phyloP scores from a whole-genome alignment of 37 sponge, comb jelly and placozoan species.

The Aplysina aerophoba region DNA sequence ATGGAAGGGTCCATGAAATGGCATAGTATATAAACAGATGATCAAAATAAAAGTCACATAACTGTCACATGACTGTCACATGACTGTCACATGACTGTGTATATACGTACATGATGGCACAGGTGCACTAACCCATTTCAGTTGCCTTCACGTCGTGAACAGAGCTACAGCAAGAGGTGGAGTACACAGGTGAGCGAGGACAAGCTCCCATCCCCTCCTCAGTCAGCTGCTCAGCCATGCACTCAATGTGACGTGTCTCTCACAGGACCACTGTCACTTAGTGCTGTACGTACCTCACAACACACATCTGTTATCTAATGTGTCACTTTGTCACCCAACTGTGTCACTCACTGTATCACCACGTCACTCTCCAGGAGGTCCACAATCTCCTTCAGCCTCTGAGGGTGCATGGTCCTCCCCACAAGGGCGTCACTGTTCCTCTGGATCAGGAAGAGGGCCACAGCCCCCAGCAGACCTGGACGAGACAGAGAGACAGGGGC shows the following conservation, averaged over 20 bases:
- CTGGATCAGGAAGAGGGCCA: slow-evolving; percentile 93
- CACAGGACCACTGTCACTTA: no score
- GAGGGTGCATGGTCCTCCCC: slow-evolving; percentile 86
- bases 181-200: background rate
- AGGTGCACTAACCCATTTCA: slow-evolving; percentile 74
- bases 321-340: background rate
- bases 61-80: no score
- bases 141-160: slow-evolving; percentile 97
- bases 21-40: no score
- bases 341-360: slow-evolving; percentile 56
- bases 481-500: background rate
- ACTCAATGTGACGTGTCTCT: no score
- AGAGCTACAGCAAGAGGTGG: slow-evolving; percentile 57
- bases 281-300: no score
- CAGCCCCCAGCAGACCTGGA: slow-evolving; percentile 86
- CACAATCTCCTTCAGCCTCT: slow-evolving; percentile 68
- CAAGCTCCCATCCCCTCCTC: background rate
- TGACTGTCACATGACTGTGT: no score
- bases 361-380: slow-evolving; percentile 81
- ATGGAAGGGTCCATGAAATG: no score
- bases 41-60: no score
- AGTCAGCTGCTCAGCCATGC: no score
- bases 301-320: background rate
- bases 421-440: slow-evolving; percentile 96
- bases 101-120: no score